Base-by-base conservation (phyloP, 30 jellyfish, hydroid and myxozoan genomes). In the Aurelia coerulea region DNA sequence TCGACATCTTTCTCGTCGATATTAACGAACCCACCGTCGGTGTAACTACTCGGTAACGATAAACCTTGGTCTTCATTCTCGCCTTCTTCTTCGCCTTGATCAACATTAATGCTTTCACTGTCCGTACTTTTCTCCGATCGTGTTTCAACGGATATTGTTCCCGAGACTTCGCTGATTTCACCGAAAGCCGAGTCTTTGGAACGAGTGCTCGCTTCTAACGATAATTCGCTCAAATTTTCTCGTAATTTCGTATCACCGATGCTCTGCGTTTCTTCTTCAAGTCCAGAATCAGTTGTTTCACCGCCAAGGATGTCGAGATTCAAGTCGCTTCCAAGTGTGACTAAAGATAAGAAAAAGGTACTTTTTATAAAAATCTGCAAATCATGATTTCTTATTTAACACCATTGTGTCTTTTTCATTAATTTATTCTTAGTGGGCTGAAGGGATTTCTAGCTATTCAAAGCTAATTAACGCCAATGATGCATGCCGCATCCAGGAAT, bases 11-110 rank as follows among this genome's bases (percentile, higher is more conserved):
- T 86, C 73, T 79, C 92, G 46, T 87, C 96, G 17, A 92, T 92
- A 42, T 92, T 79, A 23, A 92, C 98, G 68, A 69, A 88, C 11
- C 98, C 93, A 5, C 88, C 97, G 14, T 85, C 91, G 6, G 97
- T 95, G 81, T 95, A 95, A 35, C 98, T 95, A 39, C 97, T 89
- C 35, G 99, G 99, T 65, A 95, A 71, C 13, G 65, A 53, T 7
- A 95, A 76, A 4, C 91, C 97, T 14, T 74, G 91, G 34, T 95
- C 99, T 49, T 89, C 96, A 5, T 35, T 83, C 19, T 84, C 87
- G 56, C 56, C 56, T 59, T 88, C 96, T 39, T 88, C 89, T 29
- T 33, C 80, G 2, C 70, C 90, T 50, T 68, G 78, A 17, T 82
- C 92, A 18, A 76, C 56, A 31, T 76, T 62, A 23, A 35, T 87